phyloP scores from a whole-genome alignment of 2,888 invertebrate species.

The Chelonus formosanus region DNA sequence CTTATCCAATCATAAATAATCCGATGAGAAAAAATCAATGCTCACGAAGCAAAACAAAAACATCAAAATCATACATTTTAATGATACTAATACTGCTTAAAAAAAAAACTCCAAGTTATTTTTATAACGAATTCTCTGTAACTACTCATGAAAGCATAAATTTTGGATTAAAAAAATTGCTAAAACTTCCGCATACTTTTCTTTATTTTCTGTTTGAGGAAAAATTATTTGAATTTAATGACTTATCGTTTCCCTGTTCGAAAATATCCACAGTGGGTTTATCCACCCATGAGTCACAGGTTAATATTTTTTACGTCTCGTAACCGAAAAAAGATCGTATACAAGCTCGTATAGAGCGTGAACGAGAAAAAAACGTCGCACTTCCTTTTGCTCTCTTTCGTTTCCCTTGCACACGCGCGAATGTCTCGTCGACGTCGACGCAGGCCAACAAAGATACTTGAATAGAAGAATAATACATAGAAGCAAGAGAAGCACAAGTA shows the following conservation, averaged over 20 bases:
- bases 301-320: conserved; percentile 28
- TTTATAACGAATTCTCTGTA: too few relatives aligned
- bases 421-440: background rate
- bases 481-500: conserved; percentile 26
- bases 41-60: too few relatives aligned
- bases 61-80: too few relatives aligned
- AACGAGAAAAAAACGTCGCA: conserved; percentile 12
- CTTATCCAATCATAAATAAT: too few relatives aligned
- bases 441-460: conserved; percentile 34
- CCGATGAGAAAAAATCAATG: too few relatives aligned
- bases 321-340: conserved; percentile 28
- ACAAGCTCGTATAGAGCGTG: background rate
- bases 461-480: conserved; percentile 29
- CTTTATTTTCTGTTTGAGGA: background rate
- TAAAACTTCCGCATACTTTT: conserved; percentile 7
- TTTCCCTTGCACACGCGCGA: conserved; percentile 11
- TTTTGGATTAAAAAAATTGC: background rate
- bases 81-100: too few relatives aligned
- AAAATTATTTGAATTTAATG: conserved; percentile 5
- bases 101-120: too few relatives aligned
- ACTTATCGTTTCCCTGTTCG: conserved; percentile 18
- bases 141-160: background rate
- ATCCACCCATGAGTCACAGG: conserved; percentile 32
- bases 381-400: conserved; percentile 1
- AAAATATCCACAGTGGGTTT: conserved; percentile 27